Conservation (phyloP, 2,113 vertebrate species). For the Acrocephalus arundinaceus region DNA sequence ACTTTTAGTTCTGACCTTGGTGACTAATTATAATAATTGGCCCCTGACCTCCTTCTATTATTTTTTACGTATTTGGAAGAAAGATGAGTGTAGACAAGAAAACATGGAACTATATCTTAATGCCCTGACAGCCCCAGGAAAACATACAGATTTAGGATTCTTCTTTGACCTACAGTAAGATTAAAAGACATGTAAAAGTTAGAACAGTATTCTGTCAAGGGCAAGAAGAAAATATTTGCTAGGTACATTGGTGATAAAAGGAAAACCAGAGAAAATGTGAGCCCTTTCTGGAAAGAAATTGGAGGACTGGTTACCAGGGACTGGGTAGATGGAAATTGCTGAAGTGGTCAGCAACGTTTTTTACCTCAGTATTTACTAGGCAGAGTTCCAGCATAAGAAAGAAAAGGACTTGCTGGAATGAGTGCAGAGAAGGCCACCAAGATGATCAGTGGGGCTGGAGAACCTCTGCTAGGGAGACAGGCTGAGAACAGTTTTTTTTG, state of each 20-base stretch:
- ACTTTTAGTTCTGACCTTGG: slow-evolving; percentile 57
- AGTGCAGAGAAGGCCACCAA: background rate
- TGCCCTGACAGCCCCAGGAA: background rate
- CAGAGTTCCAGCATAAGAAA: background rate
- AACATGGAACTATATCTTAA: background rate
- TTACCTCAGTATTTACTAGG: background rate
- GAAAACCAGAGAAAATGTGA: background rate
- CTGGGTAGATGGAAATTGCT: background rate
- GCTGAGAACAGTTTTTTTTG: background rate
- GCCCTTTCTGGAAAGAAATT: background rate
- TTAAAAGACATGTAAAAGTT: background rate
- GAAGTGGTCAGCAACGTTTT: background rate
- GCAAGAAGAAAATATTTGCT: background rate
- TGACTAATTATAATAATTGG: slow-evolving; percentile 61
- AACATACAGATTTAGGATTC: background rate
- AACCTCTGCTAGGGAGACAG: background rate
- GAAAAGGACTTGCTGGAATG: background rate
- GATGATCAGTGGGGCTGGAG: background rate
- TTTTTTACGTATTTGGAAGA: slow-evolving; percentile 43
- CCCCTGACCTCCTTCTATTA: slow-evolving; percentile 50
- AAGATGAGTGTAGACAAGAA: background rate
- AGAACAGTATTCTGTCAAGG: background rate
- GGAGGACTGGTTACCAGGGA: background rate
- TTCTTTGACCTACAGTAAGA: background rate
- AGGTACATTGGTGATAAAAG: background rate